These are phyloP conservation scores for Coptodon bakossiorum DNA, from an alignment of 2,113 vertebrate genomes.

Conservation along the genomic window DNA sequence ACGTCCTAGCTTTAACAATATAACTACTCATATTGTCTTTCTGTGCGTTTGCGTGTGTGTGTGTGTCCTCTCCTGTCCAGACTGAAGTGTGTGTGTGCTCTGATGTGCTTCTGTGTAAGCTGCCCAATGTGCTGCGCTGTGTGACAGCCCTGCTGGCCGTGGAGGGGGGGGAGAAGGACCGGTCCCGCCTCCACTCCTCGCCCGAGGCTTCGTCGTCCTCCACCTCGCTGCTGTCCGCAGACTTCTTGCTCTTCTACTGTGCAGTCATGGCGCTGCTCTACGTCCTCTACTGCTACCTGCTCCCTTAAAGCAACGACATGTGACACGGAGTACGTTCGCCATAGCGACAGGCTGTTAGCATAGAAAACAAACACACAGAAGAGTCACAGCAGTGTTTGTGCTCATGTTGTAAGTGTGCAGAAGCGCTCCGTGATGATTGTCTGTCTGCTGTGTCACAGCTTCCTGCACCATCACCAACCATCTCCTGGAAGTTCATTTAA, in stretches of 20 bases:
- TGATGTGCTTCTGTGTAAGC: constrained; percentile 80
- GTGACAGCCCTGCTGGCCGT: constrained; percentile 68
- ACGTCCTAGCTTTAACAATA: not conserved
- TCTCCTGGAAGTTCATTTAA: not conserved
- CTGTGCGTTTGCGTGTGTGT: not conserved
- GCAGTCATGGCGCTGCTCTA: constrained; percentile 79
- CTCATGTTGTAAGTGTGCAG: not conserved
- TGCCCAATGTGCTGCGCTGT: constrained; percentile 72
- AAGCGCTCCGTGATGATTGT: not conserved
- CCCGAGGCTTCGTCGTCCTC: constrained; percentile 3
- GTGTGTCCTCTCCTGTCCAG: constrained; percentile 54
- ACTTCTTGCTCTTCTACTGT: constrained; percentile 84
- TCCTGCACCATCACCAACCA: not conserved
- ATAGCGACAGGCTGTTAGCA: not conserved
- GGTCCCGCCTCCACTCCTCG: not conserved
- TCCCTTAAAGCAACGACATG: constrained; percentile 33
- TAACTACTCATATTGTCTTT: not conserved
- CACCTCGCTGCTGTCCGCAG: constrained; percentile 69
- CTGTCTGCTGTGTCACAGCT: not conserved
- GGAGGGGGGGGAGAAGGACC: constrained; percentile 36
- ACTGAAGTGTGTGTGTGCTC: constrained; percentile 76
- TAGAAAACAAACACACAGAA: not conserved
- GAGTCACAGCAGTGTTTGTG: not conserved
- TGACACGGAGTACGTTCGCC: not conserved
- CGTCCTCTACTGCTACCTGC: constrained; percentile 66